phyloP scores from a whole-genome alignment of 2,113 vertebrate genomes.

The Coptodon rendalli region DNA sequence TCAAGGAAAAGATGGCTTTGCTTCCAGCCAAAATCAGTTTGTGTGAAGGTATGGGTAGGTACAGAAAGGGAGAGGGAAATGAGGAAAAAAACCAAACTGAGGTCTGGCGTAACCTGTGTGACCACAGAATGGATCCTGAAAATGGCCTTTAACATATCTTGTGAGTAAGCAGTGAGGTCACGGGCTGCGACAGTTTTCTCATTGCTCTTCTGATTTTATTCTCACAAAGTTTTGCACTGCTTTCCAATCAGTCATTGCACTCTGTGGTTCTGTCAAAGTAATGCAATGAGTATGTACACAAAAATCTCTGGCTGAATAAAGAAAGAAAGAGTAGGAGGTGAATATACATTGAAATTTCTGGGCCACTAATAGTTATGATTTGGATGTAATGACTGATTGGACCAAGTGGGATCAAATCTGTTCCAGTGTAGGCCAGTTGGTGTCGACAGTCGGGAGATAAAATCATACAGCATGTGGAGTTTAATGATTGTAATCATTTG shows the following conservation, averaged over 20 bases:
- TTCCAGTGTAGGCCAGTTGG: slow-evolving; percentile 24
- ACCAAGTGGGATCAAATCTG: slow-evolving; percentile 3
- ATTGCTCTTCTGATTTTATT: not conserved
- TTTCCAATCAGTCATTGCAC: not conserved
- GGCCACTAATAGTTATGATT: not conserved
- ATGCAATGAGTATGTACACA: not conserved
- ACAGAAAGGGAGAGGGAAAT: not conserved
- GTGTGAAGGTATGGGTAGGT: not conserved
- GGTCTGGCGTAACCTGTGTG: not conserved
- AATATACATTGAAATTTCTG: not conserved
- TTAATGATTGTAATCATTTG: slow-evolving; percentile 31
- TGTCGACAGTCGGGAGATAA: slow-evolving; percentile 38
- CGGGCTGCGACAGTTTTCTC: slow-evolving; percentile 34
- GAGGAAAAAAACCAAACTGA: not conserved
- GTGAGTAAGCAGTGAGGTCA: slow-evolving; percentile 28
- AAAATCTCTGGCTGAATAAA: not conserved
- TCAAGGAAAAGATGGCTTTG: slow-evolving; percentile 53
- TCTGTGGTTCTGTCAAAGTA: not conserved
- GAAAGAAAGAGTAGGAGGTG: not conserved
- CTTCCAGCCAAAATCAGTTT: slow-evolving; percentile 5
- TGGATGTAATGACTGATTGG: not conserved
- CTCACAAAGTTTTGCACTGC: not conserved
- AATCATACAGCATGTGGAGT: slow-evolving; percentile 36
- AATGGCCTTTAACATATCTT: slow-evolving; percentile 16
- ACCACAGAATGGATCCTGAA: slow-evolving; percentile 35